Evolutionary conservation across 2,113 vertebrate genomes (phyloP).

Genomic region (Dinomys branickii): DNA sequence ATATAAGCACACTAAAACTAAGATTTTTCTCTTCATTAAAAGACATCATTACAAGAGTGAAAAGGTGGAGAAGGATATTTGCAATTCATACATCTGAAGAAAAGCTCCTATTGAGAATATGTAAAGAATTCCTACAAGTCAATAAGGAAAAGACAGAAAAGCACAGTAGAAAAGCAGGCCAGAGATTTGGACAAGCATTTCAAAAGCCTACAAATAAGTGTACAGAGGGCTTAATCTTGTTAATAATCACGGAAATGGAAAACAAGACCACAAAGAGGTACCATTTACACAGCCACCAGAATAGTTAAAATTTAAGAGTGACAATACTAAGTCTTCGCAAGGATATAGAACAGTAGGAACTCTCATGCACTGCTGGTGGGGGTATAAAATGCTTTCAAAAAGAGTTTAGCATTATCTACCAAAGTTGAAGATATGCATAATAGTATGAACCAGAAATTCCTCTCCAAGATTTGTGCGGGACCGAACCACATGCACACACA

Average conservation of each 20-base stretch:
- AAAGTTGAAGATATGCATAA: not conserved
- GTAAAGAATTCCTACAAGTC: not conserved
- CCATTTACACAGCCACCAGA: not conserved
- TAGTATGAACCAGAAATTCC: not conserved
- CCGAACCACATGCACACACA: not conserved
- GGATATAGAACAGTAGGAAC: not conserved
- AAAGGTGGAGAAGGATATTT: not conserved
- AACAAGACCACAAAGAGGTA: not conserved
- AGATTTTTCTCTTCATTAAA: constrained; percentile 35
- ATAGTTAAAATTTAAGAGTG: constrained; percentile 15
- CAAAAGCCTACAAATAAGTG: constrained; percentile 2
- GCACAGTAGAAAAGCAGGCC: not conserved
- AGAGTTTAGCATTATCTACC: constrained; percentile 19
- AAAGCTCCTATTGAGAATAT: not conserved
- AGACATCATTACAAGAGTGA: not conserved
- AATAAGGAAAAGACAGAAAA: constrained; percentile 35
- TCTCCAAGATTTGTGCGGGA: not conserved
- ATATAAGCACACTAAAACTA: constrained; percentile 29
- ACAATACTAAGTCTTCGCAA: constrained; percentile 48
- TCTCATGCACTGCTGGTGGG: not conserved
- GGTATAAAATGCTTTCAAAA: constrained; percentile 26
- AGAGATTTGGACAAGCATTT: constrained; percentile 17
- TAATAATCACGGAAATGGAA: constrained; percentile 29
- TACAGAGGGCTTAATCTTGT: not conserved
- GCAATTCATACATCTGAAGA: not conserved